These are phyloP conservation scores for Nothura maculosa DNA, from an alignment of 2,797 vertebrate species.

Conservation along the genomic window DNA sequence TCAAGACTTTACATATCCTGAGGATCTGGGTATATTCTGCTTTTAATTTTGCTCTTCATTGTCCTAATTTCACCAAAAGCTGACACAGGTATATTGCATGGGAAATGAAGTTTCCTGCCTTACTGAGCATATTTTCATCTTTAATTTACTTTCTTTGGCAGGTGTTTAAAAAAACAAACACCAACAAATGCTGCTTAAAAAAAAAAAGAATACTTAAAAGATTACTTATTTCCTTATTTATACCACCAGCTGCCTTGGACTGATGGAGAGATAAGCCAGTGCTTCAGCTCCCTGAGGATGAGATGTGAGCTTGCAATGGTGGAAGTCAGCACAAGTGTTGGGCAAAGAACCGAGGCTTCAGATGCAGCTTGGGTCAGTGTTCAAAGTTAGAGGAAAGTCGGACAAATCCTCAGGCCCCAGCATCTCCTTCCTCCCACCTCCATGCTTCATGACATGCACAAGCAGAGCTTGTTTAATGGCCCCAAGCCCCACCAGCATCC, in stretches of 20 bases:
- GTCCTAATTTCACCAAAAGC: not conserved
- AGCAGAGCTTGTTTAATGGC: not conserved
- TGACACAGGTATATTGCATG: no score
- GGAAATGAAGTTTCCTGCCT: not conserved
- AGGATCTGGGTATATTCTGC: not conserved
- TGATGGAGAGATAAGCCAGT: not conserved
- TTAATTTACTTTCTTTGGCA: not conserved
- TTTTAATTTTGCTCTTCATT: not conserved
- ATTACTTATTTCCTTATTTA: not conserved
- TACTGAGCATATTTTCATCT: not conserved
- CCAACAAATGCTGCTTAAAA: not conserved
- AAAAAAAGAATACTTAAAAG: not conserved
- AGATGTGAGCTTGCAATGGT: not conserved
- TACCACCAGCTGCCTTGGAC: not conserved
- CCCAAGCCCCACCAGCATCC: not conserved
- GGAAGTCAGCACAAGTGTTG: not conserved
- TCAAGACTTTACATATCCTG: not conserved
- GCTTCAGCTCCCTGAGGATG: not conserved
- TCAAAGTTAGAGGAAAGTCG: not conserved
- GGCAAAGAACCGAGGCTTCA: not conserved
- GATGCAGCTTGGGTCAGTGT: not conserved
- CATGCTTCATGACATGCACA: fast-evolving
- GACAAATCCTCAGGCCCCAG: not conserved
- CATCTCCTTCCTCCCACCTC: not conserved
- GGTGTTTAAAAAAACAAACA: not conserved